Conservation (phyloP, 2,797 vertebrate genomes). For the Sandelia bainsii region DNA sequence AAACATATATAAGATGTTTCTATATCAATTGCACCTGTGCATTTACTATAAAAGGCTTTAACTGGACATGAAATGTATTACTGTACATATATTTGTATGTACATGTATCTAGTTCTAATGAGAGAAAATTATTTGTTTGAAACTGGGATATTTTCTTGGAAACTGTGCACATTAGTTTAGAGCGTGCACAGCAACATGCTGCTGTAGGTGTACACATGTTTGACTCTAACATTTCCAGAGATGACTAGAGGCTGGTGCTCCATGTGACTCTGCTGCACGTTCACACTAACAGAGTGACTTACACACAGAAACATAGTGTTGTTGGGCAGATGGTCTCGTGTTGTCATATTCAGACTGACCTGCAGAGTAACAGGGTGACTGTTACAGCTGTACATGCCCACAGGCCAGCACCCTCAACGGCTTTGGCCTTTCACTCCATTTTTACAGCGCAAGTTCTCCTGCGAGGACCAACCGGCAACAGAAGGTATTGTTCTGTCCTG, state of each 20-base stretch:
- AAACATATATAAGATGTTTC: too few species aligned
- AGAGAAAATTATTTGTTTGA: too few species aligned
- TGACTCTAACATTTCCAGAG: slow-evolving; percentile 9
- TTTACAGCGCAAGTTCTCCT: slow-evolving; percentile 10
- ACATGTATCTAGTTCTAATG: too few species aligned
- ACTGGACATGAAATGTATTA: too few species aligned
- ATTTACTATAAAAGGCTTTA: too few species aligned
- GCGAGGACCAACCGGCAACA: not conserved
- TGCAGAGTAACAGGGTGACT: slow-evolving; percentile 51
- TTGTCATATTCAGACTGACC: slow-evolving; percentile 63
- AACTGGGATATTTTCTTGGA: not conserved
- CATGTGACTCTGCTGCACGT: slow-evolving; percentile 48
- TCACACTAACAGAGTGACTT: slow-evolving; percentile 12
- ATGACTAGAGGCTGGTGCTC: not conserved
- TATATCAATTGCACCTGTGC: too few species aligned
- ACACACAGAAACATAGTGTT: slow-evolving; percentile 13
- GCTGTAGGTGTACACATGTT: not conserved
- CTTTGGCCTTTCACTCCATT: slow-evolving; percentile 42
- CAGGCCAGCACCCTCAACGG: slow-evolving; percentile 11
- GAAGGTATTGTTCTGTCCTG: not conserved
- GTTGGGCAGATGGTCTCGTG: slow-evolving; percentile 50
- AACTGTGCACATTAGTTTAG: not conserved
- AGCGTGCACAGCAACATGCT: not conserved
- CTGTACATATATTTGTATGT: too few species aligned
- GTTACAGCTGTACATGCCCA: slow-evolving; percentile 24